Base-by-base conservation (phyloP, 1,140 invertebrate genomes). In the Chelonus insularis region DNA sequence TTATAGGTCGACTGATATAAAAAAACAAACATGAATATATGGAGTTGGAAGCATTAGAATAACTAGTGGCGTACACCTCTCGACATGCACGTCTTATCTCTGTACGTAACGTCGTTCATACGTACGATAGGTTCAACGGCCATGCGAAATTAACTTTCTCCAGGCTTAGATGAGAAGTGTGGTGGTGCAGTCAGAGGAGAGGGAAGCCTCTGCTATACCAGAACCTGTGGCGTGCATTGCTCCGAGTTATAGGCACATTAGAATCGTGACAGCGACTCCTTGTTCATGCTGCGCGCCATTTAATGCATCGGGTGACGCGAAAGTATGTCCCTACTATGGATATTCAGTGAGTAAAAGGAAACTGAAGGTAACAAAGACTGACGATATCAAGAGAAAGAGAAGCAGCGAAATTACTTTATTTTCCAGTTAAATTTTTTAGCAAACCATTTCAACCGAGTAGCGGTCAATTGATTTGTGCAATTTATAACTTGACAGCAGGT, bases 71-170 rank as follows among this genome's bases (percentile, higher is more conserved):
- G 16, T 45, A 16, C 18, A 21, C 47, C 21, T 56, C 25, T 61
- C 51, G 32, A 61, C 37, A 47, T 59, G 23, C 32, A 50, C 58
- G 54, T 34, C 36, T 57, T 39, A 45, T 52, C 41, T 50, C 63
- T 61, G 67, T 70, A 69, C 69, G 71, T 74, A 74, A 74, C 21
- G 43, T 68, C 65, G 67, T 63, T 62, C 70, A 65, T n/a, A n/a
- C n/a, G n/a, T n/a, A n/a, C n/a, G n/a, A 77, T 75, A 70, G 72
- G 75, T 77, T 76, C 75, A 77, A 77, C 72, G 74, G 72, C 75
- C 75, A 76, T 73, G 75, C 72, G 70, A 76, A 77, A 77, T 77
- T 74, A 76, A 77, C 75, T 77, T 77, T 77, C 75, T 77, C 75
- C 66, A 57, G 36, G 51, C 47, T 36, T n/a, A 6, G 18, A 6